Conservation (phyloP, 2,888 invertebrate genomes). For the Troides aeacus region DNA sequence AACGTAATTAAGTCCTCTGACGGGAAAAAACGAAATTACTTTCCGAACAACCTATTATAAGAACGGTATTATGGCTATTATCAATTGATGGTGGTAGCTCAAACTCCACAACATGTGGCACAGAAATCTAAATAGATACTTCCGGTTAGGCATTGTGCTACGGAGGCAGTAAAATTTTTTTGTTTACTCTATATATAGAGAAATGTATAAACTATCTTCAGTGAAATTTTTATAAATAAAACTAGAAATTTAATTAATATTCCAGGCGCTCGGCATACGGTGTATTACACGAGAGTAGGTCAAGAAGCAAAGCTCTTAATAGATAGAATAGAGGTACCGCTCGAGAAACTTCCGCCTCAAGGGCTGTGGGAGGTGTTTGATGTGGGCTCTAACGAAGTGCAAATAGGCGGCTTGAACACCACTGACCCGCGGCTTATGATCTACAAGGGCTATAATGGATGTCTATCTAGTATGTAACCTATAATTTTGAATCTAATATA, state of each 20-base stretch:
- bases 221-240: background rate
- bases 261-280: constrained; percentile 87
- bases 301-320: constrained; percentile 86
- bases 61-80: too few relatives aligned
- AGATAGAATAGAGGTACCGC: constrained; percentile 86
- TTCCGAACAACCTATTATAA: too few relatives aligned
- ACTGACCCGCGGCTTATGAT: constrained; percentile 89
- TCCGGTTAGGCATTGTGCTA: too few relatives aligned
- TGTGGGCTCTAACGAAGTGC: constrained; percentile 88
- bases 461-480: constrained; percentile 88
- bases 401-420: constrained; percentile 92
- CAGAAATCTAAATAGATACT: too few relatives aligned
- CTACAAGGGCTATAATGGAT: constrained; percentile 93
- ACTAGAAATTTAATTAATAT: constrained; percentile 11
- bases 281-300: constrained; percentile 84
- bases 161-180: too few relatives aligned
- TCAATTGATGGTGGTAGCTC: too few relatives aligned
- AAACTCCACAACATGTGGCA: too few relatives aligned
- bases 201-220: background rate
- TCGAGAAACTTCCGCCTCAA: constrained; percentile 84
- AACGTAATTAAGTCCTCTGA: too few relatives aligned
- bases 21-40: too few relatives aligned
- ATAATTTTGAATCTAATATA: background rate
- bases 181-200: background rate
- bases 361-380: constrained; percentile 84